Percentiles rank a stretch among this genome's conserved stretches.
These are phyloP conservation scores for Meiosimyza platycephala DNA, from an alignment of 2,888 invertebrate genomes.

Conservation along the genomic window DNA sequence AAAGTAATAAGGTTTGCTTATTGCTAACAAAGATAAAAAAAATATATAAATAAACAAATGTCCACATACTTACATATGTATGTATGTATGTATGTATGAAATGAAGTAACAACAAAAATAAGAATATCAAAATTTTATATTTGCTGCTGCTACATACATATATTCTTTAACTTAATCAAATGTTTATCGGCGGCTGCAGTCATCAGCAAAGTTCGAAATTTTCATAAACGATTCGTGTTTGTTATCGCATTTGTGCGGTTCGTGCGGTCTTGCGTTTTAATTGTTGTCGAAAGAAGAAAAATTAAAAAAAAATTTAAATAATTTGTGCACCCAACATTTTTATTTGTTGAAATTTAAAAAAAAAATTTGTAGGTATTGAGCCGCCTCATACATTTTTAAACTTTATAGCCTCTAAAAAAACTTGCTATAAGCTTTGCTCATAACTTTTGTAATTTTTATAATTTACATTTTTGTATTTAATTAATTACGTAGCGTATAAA, in stretches of 20 bases:
- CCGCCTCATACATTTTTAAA: no score
- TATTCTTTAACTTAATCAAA: constrained; percentile 5
- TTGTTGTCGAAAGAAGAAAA: not conserved
- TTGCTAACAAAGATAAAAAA: constrained; percentile 7
- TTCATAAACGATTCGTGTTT: constrained; percentile 3
- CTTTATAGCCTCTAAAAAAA: no score
- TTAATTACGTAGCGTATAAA: not conserved
- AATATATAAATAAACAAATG: constrained; percentile 18
- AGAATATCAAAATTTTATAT: not conserved
- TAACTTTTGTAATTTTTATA: no score
- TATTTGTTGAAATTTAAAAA: no score
- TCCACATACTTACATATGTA: no score
- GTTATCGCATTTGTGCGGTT: constrained; percentile 15
- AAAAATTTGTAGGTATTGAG: no score
- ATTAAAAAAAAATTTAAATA: not conserved
- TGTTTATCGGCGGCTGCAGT: constrained; percentile 10
- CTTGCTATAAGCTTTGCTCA: no score
- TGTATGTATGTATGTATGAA: no score
- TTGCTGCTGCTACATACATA: not conserved
- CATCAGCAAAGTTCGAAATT: constrained; percentile 16
- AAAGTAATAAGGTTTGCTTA: not conserved
- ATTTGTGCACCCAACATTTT: no score
- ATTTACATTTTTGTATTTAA: no score
- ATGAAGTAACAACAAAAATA: not conserved
- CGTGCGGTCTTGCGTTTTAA: constrained; percentile 9